Base-by-base conservation (phyloP, 2,888 invertebrate genomes). In the Sesamia inferens region DNA sequence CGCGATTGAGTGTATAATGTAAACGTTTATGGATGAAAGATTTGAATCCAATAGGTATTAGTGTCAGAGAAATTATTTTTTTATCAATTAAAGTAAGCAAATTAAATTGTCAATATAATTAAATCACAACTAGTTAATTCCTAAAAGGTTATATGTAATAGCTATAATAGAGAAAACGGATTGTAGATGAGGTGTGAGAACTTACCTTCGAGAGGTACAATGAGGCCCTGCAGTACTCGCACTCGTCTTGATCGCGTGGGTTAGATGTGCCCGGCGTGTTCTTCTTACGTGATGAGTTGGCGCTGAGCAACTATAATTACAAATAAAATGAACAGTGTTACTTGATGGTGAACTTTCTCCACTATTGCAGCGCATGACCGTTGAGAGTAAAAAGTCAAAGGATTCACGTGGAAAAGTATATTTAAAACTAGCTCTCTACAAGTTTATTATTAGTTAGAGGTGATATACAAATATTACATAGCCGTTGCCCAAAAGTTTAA, bases 201-300 rank as follows among this genome's bases (percentile, higher is more conserved):
- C 94, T 93, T 92, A 98, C 98, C 97, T 98, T 97, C 3, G 99
- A 99, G 79, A 99, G 96, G 91, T 97, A 98, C 54, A 99, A 97
- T 91, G 98, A 98, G 74, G 97, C 97, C 78, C 98, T 97, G 90
- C 99, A 99, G 68, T 97, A 96, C 89, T 99, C 98, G 92, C 99
- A 99, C 91, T 98, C 98, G 82, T 97, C 97, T 5, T 88, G 88
- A 0, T 89, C 90, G 0, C 88, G 84, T 0, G 22, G 16, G 67
- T 88, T 92, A 87, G 91, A 92, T 4, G 84, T 78, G 31, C 68
- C 84, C 5, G 79, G 70, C 66, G n/a, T 8, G 24, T 82, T 78
- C 6, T 24, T 61, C 76, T 44, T 62, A 2, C 54, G 85, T 48
- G 72, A 24, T 4, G 42, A n/a, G 44, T 22, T 16, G 19, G 22